Conservation (phyloP, 2,888 invertebrate genomes). For the Junonia oenone region DNA sequence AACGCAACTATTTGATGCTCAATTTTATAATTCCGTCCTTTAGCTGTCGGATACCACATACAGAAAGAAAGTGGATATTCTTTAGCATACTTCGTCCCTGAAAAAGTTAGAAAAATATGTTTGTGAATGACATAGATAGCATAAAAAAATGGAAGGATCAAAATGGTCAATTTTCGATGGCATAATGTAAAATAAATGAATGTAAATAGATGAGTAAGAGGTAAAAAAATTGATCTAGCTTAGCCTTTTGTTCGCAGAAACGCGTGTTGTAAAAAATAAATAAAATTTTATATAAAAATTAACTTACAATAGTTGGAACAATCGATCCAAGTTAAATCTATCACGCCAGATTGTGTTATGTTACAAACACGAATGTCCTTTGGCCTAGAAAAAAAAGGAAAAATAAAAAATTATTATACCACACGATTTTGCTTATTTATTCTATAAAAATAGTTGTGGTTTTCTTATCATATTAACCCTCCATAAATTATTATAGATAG, state of each 20-base stretch:
- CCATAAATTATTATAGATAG: too few species aligned
- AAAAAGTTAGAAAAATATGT: slow-evolving; percentile 5
- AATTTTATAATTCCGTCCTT: slow-evolving; percentile 80
- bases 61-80: slow-evolving; percentile 81
- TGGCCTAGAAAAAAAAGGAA: slow-evolving; percentile 39
- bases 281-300: too few species aligned
- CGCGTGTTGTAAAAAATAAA: too few species aligned
- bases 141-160: background rate
- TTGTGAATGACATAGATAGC: too few species aligned
- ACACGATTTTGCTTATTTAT: too few species aligned
- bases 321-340: slow-evolving; percentile 85
- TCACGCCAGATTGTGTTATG: slow-evolving; percentile 83
- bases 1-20: slow-evolving; percentile 80
- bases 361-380: slow-evolving; percentile 80
- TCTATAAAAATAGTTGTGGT: background rate
- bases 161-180: too few species aligned
- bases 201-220: too few species aligned
- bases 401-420: background rate
- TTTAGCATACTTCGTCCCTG: slow-evolving; percentile 46
- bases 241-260: too few species aligned
- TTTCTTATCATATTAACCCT: too few species aligned
- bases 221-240: too few species aligned
- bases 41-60: slow-evolving; percentile 85
- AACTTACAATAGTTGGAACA: slow-evolving; percentile 6
- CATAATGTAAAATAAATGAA: too few species aligned